These are phyloP conservation scores for Schrankia costaestrigalis DNA, from an alignment of 2,888 invertebrate species.

Conservation along the genomic window DNA sequence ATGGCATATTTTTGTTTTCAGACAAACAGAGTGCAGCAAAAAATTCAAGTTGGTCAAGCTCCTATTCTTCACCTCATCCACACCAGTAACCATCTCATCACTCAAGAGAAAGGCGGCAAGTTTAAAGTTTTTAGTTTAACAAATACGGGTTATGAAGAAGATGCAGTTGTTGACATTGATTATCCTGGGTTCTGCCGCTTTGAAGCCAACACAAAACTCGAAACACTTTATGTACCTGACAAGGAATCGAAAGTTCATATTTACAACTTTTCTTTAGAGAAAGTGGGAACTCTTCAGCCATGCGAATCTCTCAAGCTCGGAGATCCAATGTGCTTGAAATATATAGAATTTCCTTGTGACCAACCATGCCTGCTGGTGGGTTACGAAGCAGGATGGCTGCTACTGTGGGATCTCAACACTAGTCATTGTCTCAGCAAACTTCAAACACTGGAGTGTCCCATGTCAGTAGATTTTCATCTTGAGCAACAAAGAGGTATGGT, in stretches of 20 bases:
- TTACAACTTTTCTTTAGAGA: constrained; percentile 73
- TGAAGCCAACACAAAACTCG: constrained; percentile 80
- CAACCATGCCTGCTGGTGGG: constrained; percentile 82
- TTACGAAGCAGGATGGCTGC: constrained; percentile 87
- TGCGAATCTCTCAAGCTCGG: constrained; percentile 74
- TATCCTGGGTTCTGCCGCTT: constrained; percentile 87
- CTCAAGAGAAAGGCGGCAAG: constrained; percentile 87
- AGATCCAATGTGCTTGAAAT: constrained; percentile 83
- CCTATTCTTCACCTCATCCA: constrained; percentile 83
- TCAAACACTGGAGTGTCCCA: constrained; percentile 83
- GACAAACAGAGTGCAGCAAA: constrained; percentile 86
- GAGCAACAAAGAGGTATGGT: constrained; percentile 84
- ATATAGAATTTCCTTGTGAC: constrained; percentile 70
- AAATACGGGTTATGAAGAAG: constrained; percentile 81
- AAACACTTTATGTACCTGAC: constrained; percentile 84
- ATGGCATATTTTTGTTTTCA: constrained; percentile 57
- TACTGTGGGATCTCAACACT: constrained; percentile 85
- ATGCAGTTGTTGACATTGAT: constrained; percentile 80
- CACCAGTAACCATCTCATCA: constrained; percentile 82
- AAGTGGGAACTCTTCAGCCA: constrained; percentile 60
- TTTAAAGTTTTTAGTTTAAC: constrained; percentile 84
- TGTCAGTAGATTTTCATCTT: constrained; percentile 86
- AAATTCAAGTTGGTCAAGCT: constrained; percentile 83
- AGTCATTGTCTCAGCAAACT: constrained; percentile 79
- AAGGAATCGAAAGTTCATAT: constrained; percentile 77